Evolutionary conservation across 2,797 vertebrate genomes (phyloP).

Genomic region (Microctenopoma lineatum): DNA sequence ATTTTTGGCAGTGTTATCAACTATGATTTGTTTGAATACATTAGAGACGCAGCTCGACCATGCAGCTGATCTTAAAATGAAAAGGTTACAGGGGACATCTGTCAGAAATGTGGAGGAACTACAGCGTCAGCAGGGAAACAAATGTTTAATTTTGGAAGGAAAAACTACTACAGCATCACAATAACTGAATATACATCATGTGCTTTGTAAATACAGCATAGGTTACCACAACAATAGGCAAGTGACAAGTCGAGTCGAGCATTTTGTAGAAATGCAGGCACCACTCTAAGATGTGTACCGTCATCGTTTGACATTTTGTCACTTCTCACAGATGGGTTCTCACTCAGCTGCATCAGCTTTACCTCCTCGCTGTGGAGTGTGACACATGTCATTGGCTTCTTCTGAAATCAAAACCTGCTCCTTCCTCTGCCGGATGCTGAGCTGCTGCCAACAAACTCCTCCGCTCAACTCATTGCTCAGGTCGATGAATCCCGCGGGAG

Average conservation of each 20-base stretch:
- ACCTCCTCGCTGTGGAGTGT: conserved; percentile 35
- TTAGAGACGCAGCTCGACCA: background rate
- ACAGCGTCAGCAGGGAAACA: background rate
- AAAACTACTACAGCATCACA: too few relatives aligned
- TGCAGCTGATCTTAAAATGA: background rate
- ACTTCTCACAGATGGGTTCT: conserved; percentile 30
- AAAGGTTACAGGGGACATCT: background rate
- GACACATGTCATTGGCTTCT: conserved; percentile 53
- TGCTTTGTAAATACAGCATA: background rate
- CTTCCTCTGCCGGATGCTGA: conserved; percentile 37
- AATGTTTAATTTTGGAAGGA: background rate
- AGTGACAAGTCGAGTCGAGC: background rate
- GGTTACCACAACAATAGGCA: background rate
- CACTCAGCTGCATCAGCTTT: conserved; percentile 30
- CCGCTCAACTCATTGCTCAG: conserved; percentile 39
- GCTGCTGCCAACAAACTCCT: conserved; percentile 48
- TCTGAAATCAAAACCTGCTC: conserved; percentile 49
- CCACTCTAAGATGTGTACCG: conserved; percentile 11
- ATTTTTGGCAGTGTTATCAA: too few relatives aligned
- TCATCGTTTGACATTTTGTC: conserved; percentile 39
- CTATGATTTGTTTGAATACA: too few relatives aligned
- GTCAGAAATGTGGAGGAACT: background rate
- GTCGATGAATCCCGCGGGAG: conserved; percentile 52
- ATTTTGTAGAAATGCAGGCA: background rate
- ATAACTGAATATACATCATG: background rate